These are phyloP conservation scores for Andricus grossulariae DNA, from an alignment of 1,140 invertebrate genomes.

Conservation along the genomic window DNA sequence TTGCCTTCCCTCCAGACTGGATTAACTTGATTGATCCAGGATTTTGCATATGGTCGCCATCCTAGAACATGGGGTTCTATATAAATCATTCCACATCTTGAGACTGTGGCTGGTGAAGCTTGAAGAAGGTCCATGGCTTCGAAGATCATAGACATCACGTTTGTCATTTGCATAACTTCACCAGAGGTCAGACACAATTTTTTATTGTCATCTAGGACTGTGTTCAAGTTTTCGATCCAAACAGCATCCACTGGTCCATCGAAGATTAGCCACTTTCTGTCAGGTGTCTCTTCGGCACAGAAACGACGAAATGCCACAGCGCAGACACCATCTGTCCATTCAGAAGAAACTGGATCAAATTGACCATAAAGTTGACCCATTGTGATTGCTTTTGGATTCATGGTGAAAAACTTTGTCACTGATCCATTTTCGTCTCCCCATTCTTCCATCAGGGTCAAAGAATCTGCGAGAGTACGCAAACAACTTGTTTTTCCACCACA, in stretches of 20 bases:
- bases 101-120: no score
- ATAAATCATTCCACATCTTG: no score
- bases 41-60: conserved; percentile 83
- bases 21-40: conserved; percentile 84
- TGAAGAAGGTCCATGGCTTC: no score
- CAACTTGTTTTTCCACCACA: conserved; percentile 84
- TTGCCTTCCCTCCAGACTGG: conserved; percentile 81
- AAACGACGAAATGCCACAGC: conserved; percentile 86
- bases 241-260: no score
- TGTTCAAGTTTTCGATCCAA: no score
- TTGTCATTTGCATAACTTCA: no score
- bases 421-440: conserved; percentile 75
- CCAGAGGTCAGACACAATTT: no score
- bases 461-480: conserved; percentile 81
- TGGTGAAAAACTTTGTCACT: conserved; percentile 83
- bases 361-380: conserved; percentile 94
- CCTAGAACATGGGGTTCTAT: no score
- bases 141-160: no score
- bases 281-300: no score
- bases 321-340: conserved; percentile 93
- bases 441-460: conserved; percentile 83
- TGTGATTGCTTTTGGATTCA: conserved; percentile 95
- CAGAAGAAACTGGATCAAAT: conserved; percentile 92
- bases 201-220: no score
- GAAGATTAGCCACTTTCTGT: no score